Evolutionary conservation across 2,113 vertebrate species (phyloP), one percentile per base, ranked within the genome.

Genomic region (Hippocampus guttulatus): DNA sequence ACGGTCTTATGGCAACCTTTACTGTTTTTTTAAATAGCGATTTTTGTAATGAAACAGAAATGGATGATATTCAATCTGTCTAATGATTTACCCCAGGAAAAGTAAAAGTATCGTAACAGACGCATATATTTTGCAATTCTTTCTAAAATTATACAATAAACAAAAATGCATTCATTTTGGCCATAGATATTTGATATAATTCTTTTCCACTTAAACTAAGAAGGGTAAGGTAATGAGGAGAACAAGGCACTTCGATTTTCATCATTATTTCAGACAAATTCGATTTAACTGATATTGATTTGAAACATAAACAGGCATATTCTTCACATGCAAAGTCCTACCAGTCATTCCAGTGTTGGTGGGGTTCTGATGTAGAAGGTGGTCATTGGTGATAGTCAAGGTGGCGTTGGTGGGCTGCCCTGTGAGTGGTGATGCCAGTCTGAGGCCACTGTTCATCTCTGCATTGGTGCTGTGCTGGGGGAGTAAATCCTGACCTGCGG

Each of bases 401-500:
- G 93, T 92, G 69, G 93, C 89, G 27, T 86, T 88, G 60, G 89
- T 68, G 30, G 90, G 81, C 63, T 91, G 93, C 76, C 71, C 86
- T 30, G 20, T 91, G 68, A 94, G 88, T 9, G 93, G 89, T 0
- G 93, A 81, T 3, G 92, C 84, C 71, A 96, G 75, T 63, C 94
- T 84, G 65, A 96, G 88, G 64, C 91, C 90, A 41, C 91, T 88
- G 3, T 88, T 94, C 45, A 96, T 83, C 67, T 95, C 94, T 47
- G 78, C 77, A 25, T 83, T 84, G 69, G 87, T 81, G 80, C 79
- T 90, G 70, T 93, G 94, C 62, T 91, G 92, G 1, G 92, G 88
- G 70, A 95, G 91, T 38, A 97, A 92, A 81, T 95, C 94, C 74
- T 95, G 95, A 75, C 95, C 95, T 95, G 75, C 60, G 69, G 40